phyloP scores from a whole-genome alignment of 2,888 invertebrate genomes.

The Drosophila cracens region DNA sequence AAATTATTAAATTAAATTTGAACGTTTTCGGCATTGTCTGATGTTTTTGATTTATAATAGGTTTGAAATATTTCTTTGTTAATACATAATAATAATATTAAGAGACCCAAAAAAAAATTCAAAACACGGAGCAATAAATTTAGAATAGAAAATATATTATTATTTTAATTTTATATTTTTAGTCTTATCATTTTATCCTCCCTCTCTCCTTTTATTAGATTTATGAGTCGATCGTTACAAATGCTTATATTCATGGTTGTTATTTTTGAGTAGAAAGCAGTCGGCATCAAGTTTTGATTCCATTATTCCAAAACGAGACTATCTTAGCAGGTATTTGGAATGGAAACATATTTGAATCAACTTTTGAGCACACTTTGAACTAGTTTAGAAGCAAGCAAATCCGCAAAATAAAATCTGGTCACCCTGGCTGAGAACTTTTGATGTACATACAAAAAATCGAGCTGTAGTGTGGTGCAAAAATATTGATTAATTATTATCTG shows the following conservation, averaged over 20 bases:
- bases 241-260: neutral
- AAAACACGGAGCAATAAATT: neutral
- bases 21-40: neutral
- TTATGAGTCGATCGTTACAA: neutral
- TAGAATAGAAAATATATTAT: neutral
- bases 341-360: neutral
- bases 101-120: too few species aligned
- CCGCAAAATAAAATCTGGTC: constrained; percentile 41
- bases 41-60: too few species aligned
- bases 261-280: neutral
- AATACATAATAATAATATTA: too few species aligned
- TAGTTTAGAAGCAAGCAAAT: constrained; percentile 12
- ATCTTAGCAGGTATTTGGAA: neutral
- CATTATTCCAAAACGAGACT: constrained; percentile 10
- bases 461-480: constrained; percentile 65
- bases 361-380: constrained; percentile 4
- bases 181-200: too few species aligned
- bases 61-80: too few species aligned
- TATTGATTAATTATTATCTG: constrained; percentile 71
- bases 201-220: neutral
- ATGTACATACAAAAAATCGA: constrained; percentile 74
- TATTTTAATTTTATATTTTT: neutral
- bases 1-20: neutral
- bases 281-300: neutral
- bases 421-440: constrained; percentile 59